phyloP scores from a whole-genome alignment of 2,797 vertebrate genomes.

The Brachyalestes nurse region DNA sequence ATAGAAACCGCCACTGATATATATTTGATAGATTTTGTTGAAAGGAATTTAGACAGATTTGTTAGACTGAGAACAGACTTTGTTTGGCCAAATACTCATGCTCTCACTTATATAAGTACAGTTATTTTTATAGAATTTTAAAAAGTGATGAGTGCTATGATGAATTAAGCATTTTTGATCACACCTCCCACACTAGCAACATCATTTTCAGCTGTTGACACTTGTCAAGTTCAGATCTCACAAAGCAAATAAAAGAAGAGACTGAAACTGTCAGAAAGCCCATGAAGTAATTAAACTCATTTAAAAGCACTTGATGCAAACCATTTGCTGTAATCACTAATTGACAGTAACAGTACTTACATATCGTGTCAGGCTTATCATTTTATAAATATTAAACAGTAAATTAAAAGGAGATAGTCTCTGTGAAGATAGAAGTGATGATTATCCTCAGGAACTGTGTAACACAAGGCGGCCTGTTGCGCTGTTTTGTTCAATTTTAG shows the following conservation, averaged over 20 bases:
- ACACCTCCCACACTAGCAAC: neutral
- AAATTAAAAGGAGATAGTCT: neutral
- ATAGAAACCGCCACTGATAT: too few relatives aligned
- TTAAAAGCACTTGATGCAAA: constrained; percentile 1
- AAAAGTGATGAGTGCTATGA: neutral
- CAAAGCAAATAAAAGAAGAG: neutral
- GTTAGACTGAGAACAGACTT: too few relatives aligned
- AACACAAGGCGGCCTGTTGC: neutral
- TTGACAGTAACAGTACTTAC: constrained; percentile 11
- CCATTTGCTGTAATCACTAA: constrained; percentile 1
- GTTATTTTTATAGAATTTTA: too few relatives aligned
- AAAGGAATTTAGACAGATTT: too few relatives aligned
- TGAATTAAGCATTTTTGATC: neutral
- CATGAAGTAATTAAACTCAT: neutral
- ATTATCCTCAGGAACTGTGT: neutral
- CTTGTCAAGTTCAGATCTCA: neutral
- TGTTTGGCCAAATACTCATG: too few relatives aligned
- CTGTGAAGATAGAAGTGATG: neutral
- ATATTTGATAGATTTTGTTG: too few relatives aligned
- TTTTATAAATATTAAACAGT: neutral
- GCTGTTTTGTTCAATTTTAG: neutral
- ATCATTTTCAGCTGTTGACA: neutral
- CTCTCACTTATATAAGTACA: too few relatives aligned
- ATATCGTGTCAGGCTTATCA: constrained; percentile 1
- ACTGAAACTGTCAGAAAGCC: neutral